Evolutionary conservation across 1,140 invertebrate genomes (phyloP), one percentile per base, ranked within the genome.

Genomic region (Nilaparvata lugens): DNA sequence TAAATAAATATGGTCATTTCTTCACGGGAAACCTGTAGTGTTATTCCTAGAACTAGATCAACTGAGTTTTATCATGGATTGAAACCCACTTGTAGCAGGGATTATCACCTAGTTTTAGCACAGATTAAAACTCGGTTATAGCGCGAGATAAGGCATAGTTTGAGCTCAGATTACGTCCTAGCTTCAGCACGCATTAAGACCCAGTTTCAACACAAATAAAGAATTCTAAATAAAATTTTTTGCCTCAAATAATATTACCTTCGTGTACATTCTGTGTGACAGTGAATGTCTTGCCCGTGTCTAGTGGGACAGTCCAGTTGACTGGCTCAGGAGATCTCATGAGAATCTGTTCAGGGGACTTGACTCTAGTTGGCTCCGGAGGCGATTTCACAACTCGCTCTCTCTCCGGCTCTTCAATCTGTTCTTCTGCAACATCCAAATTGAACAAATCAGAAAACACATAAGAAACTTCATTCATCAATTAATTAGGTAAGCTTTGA

Each of bases 261-360:
- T 89, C 88, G 74, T 86, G 84, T 65, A 93, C 87, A 76, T 92
- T 93, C 77, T 93, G 90, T 35, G 90, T 93, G 64, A 93, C 90
- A 45, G 90, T 93, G 74, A 94, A 93, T 6, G 89, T 92, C 78
- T 92, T 93, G 62, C 90, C 90, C 61, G 90, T 94, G 73, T 95
- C 91, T 64, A 95, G 79, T 52, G 91, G 91, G 58, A 95, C 91
- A 19, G 90, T 94, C 92, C 92, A 95, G 73, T 93, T 93, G 68
- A 94, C 91, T 55, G 90, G 89, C 74, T 93, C 90, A 5, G 91
- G 91, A 9, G 89, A 92, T 53, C 89, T 83, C 83, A 94, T 89
- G 67, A 92, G 84, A 75, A 91, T 88, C 72, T 93, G 90, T 74
- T 95, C 92, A 5, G 92, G 92, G 2, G 91, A 93, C 76, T 94